Percentiles rank a stretch among this genome's conserved stretches.
These are phyloP conservation scores for Anastatus disparis DNA, from an alignment of 1,140 invertebrate species.

Conservation along the genomic window DNA sequence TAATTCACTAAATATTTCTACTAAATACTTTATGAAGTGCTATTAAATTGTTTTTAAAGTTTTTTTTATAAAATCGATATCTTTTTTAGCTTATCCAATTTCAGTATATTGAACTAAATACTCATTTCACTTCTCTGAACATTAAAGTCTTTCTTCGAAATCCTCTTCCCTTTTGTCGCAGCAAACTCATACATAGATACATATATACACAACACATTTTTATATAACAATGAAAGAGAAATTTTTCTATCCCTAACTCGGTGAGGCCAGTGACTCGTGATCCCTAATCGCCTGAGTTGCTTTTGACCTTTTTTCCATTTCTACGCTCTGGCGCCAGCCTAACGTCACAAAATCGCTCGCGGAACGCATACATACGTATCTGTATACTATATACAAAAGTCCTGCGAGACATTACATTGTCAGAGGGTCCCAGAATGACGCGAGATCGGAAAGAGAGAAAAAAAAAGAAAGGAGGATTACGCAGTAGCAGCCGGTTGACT, in stretches of 20 bases:
- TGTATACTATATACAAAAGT: not conserved
- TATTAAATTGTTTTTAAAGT: too few relatives aligned
- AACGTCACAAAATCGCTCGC: not conserved
- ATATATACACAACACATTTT: not conserved
- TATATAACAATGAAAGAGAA: not conserved
- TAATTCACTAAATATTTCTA: too few relatives aligned
- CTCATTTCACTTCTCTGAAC: too few relatives aligned
- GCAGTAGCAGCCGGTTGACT: constrained; percentile 31
- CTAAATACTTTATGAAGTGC: too few relatives aligned
- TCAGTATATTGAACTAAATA: too few relatives aligned
- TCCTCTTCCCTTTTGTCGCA: not conserved
- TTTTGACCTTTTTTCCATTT: constrained; percentile 1
- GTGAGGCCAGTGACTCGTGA: not conserved
- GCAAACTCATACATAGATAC: not conserved
- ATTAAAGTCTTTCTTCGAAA: too few relatives aligned
- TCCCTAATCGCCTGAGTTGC: constrained; percentile 8
- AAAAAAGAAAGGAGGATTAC: constrained; percentile 16
- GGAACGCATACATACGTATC: not conserved
- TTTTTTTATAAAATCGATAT: too few relatives aligned
- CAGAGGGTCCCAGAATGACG: too few relatives aligned
- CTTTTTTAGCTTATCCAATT: too few relatives aligned
- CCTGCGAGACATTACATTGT: not conserved
- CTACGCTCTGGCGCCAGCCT: not conserved
- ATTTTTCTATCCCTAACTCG: not conserved
- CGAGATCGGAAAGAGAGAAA: constrained; percentile 1